Evolutionary conservation across 1,140 invertebrate genomes (phyloP).

Genomic region (Trachymyrmex cornetzi): DNA sequence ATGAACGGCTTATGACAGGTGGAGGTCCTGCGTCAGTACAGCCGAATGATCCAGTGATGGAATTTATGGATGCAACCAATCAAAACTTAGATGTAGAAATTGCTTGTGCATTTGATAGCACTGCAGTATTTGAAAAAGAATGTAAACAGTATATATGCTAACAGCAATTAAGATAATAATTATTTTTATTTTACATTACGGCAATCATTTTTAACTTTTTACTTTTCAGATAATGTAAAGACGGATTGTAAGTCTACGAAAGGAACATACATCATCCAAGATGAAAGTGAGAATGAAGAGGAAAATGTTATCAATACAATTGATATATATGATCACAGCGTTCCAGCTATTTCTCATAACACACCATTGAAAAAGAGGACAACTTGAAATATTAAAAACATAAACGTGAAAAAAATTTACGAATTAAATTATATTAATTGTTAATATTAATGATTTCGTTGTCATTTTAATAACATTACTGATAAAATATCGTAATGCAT

Average conservation of each 20-base stretch:
- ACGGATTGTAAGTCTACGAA: too few species aligned
- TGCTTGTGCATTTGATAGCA: neutral
- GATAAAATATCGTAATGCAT: neutral
- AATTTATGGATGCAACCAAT: neutral
- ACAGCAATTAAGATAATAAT: too few species aligned
- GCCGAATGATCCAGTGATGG: neutral
- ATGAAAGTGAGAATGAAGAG: too few species aligned
- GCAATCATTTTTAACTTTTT: too few species aligned
- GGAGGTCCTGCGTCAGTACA: constrained; percentile 1
- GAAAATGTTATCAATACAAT: too few species aligned
- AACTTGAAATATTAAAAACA: neutral
- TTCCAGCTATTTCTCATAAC: too few species aligned
- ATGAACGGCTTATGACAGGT: neutral
- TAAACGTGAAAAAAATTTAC: neutral
- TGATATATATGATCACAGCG: too few species aligned
- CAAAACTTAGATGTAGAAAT: neutral
- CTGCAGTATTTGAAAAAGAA: neutral
- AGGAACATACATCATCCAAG: too few species aligned
- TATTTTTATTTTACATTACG: too few species aligned
- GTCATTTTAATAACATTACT: neutral
- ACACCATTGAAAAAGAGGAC: too few species aligned
- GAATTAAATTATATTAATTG: neutral
- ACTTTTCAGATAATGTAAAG: too few species aligned
- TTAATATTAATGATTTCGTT: neutral
- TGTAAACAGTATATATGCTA: neutral